Evolutionary conservation across 2,888 invertebrate species (phyloP).

Genomic region (Acrobeloides nanus): DNA sequence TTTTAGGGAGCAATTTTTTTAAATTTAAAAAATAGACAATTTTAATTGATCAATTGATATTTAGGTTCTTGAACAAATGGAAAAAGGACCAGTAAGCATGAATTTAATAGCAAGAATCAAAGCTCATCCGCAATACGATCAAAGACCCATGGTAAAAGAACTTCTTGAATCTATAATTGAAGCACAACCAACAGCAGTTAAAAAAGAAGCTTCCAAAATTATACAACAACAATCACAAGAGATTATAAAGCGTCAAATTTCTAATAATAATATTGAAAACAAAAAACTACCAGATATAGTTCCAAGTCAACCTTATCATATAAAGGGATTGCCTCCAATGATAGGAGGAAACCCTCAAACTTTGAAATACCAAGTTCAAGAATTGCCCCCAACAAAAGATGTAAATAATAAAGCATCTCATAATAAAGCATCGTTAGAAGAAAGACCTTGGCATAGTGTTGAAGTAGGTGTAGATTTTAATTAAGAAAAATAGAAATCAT

Average conservation of each 20-base stretch:
- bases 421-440: constrained; percentile 18
- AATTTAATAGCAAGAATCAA: constrained; percentile 47
- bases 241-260: constrained; percentile 15
- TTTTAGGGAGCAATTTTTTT: background rate
- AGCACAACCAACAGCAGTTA: constrained; percentile 42
- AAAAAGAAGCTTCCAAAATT: constrained; percentile 45
- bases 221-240: constrained; percentile 36
- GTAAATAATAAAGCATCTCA: constrained; percentile 20
- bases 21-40: background rate
- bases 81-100: constrained; percentile 48
- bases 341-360: background rate
- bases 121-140: constrained; percentile 49
- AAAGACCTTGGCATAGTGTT: constrained; percentile 41
- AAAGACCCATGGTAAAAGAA: constrained; percentile 50
- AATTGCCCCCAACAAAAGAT: constrained; percentile 22
- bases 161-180: constrained; percentile 41
- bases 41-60: background rate
- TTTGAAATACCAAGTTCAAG: constrained; percentile 22
- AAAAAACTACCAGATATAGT: constrained; percentile 15
- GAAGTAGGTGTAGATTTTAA: constrained; percentile 26
- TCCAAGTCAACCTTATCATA: background rate
- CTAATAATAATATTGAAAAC: constrained; percentile 10
- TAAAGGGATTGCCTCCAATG: background rate
- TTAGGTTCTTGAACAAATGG: constrained; percentile 51
- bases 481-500: too few species aligned